Evolutionary conservation across 2,113 vertebrate species (phyloP), one percentile per base, ranked within the genome.

Genomic region (Hemichromis elongatus): DNA sequence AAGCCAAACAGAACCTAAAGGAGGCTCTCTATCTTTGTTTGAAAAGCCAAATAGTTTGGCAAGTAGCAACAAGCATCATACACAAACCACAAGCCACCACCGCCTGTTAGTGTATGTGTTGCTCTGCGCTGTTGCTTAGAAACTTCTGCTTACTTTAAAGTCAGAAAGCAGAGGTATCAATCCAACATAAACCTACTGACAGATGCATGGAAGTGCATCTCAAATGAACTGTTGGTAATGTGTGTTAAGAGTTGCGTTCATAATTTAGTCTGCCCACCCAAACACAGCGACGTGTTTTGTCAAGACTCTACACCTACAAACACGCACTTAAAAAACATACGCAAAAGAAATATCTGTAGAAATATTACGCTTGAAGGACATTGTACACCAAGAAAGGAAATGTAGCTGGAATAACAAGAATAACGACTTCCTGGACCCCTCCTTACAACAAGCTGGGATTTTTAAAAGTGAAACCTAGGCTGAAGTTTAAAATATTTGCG

Each of bases 1-100:
- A 40, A 85, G 19, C 21, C 24, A 45, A 24, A 81, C 35, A 73
- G 30, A 10, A 12, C 26, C 55, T 40, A 40, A 63, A 53, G 75
- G 79, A 73, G 12, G 30, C 47, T 66, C 55, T 56, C 63, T 4
- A 12, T 59, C 24, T 85, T 82, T 89, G 77, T 91, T 78, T 80
- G 18, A 33, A 6, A 33, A 56, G 42, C 14, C 5, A 28, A 92
- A 89, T 86, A 83, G 81, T 89, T 90, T 61, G 35, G 81, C 81
- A 3, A 89, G 89, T 82, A 88, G 81, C 83, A 88, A 91, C 85
- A 86, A 80, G 89, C 79, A 78, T 47, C 33, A 3, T 12, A 78
- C n/a, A 82, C 16, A 85, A 82, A 82, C 80, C 21, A 2, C 6
- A 8, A 35, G 16, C 57, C 1, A 3, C 57, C 1, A 3, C 56